Conservation (phyloP, 2,113 vertebrate species). For the Antigone vipio region DNA sequence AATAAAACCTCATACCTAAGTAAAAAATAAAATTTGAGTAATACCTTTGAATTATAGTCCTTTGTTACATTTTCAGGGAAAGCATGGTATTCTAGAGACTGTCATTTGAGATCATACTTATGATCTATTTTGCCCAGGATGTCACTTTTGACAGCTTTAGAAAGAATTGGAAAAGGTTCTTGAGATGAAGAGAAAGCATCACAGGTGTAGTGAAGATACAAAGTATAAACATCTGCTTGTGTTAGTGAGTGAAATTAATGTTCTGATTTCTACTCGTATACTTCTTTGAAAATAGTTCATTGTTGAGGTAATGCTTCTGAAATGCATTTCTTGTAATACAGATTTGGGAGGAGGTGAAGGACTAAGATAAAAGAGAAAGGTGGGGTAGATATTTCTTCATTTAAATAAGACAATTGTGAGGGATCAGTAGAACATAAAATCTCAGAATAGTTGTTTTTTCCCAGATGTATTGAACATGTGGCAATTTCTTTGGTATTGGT, state of each 20-base stretch:
- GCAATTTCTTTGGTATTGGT: rapidly evolving
- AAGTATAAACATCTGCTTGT: neutral
- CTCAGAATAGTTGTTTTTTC: neutral
- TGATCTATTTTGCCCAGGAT: neutral
- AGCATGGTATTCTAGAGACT: neutral
- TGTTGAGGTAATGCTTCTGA: neutral
- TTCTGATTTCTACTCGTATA: neutral
- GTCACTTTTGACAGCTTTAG: neutral
- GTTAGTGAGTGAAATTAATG: neutral
- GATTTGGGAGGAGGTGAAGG: neutral
- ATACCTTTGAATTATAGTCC: neutral
- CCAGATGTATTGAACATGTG: neutral
- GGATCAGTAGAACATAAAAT: neutral
- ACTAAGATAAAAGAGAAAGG: neutral
- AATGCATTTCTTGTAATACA: neutral
- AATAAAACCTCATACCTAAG: neutral
- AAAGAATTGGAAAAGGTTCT: neutral
- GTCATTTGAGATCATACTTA: neutral
- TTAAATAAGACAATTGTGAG: neutral
- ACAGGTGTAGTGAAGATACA: neutral
- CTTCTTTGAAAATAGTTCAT: neutral
- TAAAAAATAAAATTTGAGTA: neutral
- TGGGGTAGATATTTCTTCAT: neutral
- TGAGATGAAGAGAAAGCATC: neutral
- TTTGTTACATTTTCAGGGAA: neutral